Conservation (phyloP, 2,113 vertebrate genomes). For the Papio anubis region DNA sequence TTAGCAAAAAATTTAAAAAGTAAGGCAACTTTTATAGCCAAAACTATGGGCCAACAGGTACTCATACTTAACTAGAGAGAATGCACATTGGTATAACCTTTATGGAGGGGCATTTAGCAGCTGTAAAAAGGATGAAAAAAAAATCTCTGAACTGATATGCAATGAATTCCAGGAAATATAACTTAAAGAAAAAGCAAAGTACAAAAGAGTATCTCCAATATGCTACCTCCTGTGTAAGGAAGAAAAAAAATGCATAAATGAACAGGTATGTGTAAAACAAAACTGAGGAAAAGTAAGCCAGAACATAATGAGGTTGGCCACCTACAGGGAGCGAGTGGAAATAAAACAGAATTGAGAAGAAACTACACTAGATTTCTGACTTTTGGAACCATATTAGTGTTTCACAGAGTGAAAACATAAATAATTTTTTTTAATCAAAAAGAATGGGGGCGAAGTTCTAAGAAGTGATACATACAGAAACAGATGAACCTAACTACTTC, state of each 20-base stretch:
- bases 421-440: not conserved
- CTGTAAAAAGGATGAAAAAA: not conserved
- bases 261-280: not conserved
- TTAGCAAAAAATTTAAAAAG: not conserved
- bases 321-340: not conserved
- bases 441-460: not conserved
- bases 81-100: not conserved
- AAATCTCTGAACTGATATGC: slow-evolving; percentile 10
- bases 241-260: not conserved
- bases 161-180: not conserved
- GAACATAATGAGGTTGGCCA: not conserved
- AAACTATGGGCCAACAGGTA: not conserved
- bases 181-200: slow-evolving; percentile 18
- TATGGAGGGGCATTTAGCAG: not conserved
- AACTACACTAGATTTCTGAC: not conserved
- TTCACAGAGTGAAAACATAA: slow-evolving; percentile 30
- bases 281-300: not conserved
- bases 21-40: not conserved
- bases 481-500: not conserved
- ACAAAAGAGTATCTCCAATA: not conserved
- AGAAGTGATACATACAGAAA: not conserved
- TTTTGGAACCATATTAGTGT: not conserved
- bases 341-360: not conserved
- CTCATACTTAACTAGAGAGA: not conserved
- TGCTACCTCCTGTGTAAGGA: not conserved